Evolutionary conservation across 2,797 vertebrate species (phyloP), one percentile per base, ranked within the genome.

Genomic region (Cyclopterus lumpus): DNA sequence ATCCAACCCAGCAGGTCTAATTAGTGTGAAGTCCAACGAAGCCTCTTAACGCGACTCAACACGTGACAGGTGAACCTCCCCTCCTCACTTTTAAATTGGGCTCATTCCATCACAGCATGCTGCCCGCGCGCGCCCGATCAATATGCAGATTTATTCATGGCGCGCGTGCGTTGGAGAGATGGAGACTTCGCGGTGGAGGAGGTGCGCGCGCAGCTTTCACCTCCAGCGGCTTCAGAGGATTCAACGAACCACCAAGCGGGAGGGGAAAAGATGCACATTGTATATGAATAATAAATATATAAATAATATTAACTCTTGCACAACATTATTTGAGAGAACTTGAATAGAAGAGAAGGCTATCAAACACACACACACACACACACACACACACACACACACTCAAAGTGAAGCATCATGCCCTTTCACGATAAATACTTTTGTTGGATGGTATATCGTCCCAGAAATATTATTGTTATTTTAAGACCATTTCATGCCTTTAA

Each of bases 141-240:
- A 79, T 77, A 82, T 91, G 84, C 72, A 80, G 76, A 87, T 79
- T n/a, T 67, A 79, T 49, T 83, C 75, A 73, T 54, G 54, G 79
- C 69, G 24, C 28, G 51, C 16, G 3, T 12, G 51, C 63, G 44
- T 11, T 54, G 1, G 22, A 67, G 46, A 66, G 49, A 66, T 16
- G 11, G 58, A 66, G 28, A 64, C 42, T 15, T 71, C n/a, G 36
- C 75, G 44, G 24, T 75, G 22, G 49, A 44, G 64, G 34, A 70
- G 49, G 51, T 40, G 57, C 63, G 57, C 59, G 67, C 14, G 22
- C 65, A 74, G 14, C 36, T 62, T 30, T 42, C 48, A 60, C 1
- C 28, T 59, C 14, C 22, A 22, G 49, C 3, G 2, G 7, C 20
- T 42, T 20, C 36, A 40, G 34, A 22, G n/a, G 64, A 55, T 4